Base-by-base conservation (phyloP, 35 echinoderm and acorn worm genomes). In the Ophioderma brevispina region DNA sequence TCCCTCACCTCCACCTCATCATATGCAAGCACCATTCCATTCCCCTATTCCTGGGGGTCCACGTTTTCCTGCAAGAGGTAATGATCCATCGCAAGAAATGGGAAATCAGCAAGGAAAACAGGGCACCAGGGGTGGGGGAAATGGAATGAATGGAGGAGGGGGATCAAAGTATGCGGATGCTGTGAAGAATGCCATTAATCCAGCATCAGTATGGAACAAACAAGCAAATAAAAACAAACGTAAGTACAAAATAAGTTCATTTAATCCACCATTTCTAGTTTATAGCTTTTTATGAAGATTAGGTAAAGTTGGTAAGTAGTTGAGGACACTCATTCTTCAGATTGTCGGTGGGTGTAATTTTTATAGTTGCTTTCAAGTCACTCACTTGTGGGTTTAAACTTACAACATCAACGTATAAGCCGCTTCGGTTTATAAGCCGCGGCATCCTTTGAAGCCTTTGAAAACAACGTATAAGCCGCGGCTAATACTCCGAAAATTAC, bases 81-180 rank as follows among this genome's bases (percentile, higher is more conserved):
- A 70, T 70, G n/a, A 70, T 70, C 59, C 10, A 4, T 13, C 23
- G 15, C 23, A 6, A 70, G 59, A 70, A 15, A 70, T 70, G 59
- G 59, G 59, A 13, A 70, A 70, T 30, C 17, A 30, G n/a, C 1
- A 2, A 25, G 59, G 59, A 25, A 70, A 70, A 8, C 59, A 70
- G 23, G 28, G 59, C 59, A 8, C 59, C 59, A 70, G 28, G 15
- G 59, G 59, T 25, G 59, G 59, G 28, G 59, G 59, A 70, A 46
- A 46, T 17, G 41, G 41, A 17, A 17, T 4, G 17, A 46, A 46
- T 46, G 59, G 59, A 30, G 59, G 59, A 6, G 23, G 5, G 28
- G 59, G 59, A 70, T 70, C 59, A 8, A 70, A 70, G 59, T 70
- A 70, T 25, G 59, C 59, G n/a, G 59, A 70, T 70, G 59, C 59